Evolutionary conservation across 2,797 vertebrate genomes (phyloP), one percentile per base, ranked within the genome.

Genomic region (Pseudomugil gertrudae): DNA sequence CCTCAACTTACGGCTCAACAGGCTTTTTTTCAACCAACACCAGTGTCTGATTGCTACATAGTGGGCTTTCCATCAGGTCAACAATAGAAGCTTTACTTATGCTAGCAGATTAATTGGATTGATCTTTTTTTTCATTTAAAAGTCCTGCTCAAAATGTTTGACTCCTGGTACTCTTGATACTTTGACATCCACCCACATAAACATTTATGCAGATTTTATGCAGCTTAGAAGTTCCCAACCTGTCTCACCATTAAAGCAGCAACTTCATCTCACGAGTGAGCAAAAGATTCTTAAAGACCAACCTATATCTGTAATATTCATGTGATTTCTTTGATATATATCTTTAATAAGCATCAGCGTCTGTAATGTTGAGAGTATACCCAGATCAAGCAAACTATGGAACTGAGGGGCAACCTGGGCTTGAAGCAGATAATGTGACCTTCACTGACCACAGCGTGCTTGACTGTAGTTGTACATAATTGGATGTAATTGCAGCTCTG

Each of bases 311-410:
- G 11, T 19, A 19, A 52, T 27, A 29, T 52, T 29, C 19, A 15
- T 26, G 14, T 29, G 24, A 17, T 27, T 14, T 52, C 14, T 14
- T 29, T 52, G 15, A 52, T 29, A 52, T 52, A 17, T 38, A 38
- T 38, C 14, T 38, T 38, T 38, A 14, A 15, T 23, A 13, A 50
- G 24, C 24, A n/a, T 32, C 24, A n/a, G 15, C 17, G 5, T 61
- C 60, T 63, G 45, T 63, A 35, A 35, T 63, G 32, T 9, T 36
- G 5, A 52, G 27, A 30, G 35, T 29, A 10, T 35, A 27, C 24
- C 38, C 35, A 23, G 50, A 63, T 26, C 5, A 51, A 24, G 3
- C 24, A 21, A 17, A 24, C 36, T 29, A 36, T 43, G 61, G 27
- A 51, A 51, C 26, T 14, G 14, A 26, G 15, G 24, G 21, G 48